Base-by-base conservation (phyloP, 1,140 invertebrate genomes). In the Phortica variegata region DNA sequence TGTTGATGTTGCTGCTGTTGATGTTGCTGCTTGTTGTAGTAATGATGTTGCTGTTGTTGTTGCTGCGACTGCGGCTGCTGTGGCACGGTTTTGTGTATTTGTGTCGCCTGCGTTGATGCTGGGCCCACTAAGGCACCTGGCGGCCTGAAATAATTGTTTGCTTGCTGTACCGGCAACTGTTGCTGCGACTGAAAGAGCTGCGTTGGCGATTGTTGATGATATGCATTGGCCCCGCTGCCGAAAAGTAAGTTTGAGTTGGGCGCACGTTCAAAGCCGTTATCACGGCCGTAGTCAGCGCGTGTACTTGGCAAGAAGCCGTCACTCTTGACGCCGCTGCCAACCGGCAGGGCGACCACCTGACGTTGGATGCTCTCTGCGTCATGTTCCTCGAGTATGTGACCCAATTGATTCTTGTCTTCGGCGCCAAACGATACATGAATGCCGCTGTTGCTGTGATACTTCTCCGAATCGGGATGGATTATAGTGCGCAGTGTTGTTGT, bases 391-490 rank as follows among this genome's bases (percentile, higher is more conserved):
- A 80, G 75, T 32, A 81, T 79, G 54, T 80, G 72, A 32, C 80
- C 81, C 4, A 80, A 72, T 44, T 80, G 78, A 39, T 83, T 79
- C 39, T 79, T 70, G 32, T 61, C 73, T 54, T 86, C 83, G 32
- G 82, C 84, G 8, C 86, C 87, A 55, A 90, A 89, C 19, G 87
- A 88, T 5, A 89, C 83, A 57, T 86, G 85, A 9, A 89, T 85
- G 19, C 85, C 86, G 47, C 85, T 86, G 47, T 86, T 82, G 46
- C 83, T 85, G 58, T 90, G 88, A 59, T 87, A 91, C 17, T 84
- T 79, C 70, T 91, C 89, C 4, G 88, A 91, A 54, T 91, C 89
- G 0, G 89, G 89, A 56, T 86, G 84, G 38, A 93, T 91, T 19
- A 93, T 87, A 1, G 90, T 85, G 68, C 89, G 79, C 26, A 91